Evolutionary conservation across 2,888 invertebrate species (phyloP).

Genomic region (Hesperia comma): DNA sequence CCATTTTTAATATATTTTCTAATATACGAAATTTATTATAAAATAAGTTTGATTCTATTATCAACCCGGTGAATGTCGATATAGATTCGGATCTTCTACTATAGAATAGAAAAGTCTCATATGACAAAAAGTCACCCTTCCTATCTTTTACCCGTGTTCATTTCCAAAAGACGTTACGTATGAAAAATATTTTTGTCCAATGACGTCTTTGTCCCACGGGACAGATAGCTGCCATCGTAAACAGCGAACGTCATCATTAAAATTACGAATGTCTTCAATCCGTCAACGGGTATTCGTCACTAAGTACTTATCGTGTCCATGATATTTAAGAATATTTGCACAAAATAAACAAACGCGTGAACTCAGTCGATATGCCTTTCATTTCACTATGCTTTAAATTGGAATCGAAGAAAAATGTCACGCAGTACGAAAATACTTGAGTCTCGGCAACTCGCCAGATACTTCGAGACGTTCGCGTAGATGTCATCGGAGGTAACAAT

Average conservation of each 20-base stretch:
- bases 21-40: too few species aligned
- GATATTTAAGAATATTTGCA: background rate
- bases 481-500: slow-evolving; percentile 22
- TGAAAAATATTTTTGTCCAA: background rate
- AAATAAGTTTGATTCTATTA: too few species aligned
- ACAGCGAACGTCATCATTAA: background rate
- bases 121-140: too few species aligned
- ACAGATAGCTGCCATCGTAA: background rate
- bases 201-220: background rate
- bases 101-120: too few species aligned
- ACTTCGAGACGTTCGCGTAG: slow-evolving; percentile 33
- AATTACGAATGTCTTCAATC: background rate
- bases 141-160: too few species aligned
- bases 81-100: too few species aligned
- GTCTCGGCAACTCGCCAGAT: slow-evolving; percentile 42
- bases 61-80: too few species aligned
- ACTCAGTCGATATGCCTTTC: background rate
- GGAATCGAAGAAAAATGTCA: slow-evolving; percentile 37
- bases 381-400: slow-evolving; percentile 21
- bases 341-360: background rate
- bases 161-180: too few species aligned
- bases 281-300: background rate
- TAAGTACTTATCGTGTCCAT: background rate
- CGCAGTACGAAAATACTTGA: slow-evolving; percentile 40
- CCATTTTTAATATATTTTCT: too few species aligned